These are phyloP conservation scores for Campylomormyrus numenius DNA, from an alignment of 2,113 vertebrate genomes.

Conservation along the genomic window DNA sequence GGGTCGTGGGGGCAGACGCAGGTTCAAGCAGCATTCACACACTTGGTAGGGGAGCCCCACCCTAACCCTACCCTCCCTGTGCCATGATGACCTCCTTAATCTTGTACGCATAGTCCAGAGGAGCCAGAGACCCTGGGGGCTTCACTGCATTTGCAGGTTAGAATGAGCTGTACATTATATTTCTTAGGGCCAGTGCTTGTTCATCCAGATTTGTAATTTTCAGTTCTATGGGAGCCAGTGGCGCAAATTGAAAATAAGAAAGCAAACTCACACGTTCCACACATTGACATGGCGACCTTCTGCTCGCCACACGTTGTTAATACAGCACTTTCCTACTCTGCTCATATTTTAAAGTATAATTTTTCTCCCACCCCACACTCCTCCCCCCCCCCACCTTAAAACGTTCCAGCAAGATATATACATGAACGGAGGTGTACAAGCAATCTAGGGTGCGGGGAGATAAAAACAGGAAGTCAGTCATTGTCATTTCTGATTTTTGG, in stretches of 20 bases:
- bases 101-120: background rate
- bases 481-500: conserved; percentile 12
- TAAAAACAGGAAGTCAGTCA: background rate
- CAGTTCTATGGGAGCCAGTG: background rate
- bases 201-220: background rate
- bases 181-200: background rate
- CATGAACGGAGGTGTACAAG: background rate
- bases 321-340: background rate
- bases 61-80: background rate
- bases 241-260: background rate
- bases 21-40: background rate
- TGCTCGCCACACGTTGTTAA: background rate
- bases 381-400: background rate
- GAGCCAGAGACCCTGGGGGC: background rate
- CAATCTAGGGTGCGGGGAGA: background rate
- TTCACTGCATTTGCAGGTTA: background rate
- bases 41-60: background rate
- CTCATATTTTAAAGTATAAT: background rate
- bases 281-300: background rate
- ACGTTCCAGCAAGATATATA: background rate
- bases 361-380: background rate
- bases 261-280: background rate
- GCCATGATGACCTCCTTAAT: background rate
- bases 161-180: background rate
- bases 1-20: background rate